Evolutionary conservation across 1,140 invertebrate species (phyloP), one percentile per base, ranked within the genome.

Genomic region (Archivesica marissinica): DNA sequence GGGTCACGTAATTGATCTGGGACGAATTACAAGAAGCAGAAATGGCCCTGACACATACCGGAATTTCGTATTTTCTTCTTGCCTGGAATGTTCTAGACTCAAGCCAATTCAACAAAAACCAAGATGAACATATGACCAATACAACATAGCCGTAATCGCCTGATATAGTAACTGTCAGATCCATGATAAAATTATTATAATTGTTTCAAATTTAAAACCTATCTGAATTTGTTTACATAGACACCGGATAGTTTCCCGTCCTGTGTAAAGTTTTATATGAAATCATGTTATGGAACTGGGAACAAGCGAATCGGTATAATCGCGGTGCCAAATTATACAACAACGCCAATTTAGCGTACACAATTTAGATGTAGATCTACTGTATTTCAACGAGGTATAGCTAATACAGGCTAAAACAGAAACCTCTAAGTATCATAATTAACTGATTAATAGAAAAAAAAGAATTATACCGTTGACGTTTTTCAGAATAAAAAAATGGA

Each of bases 101-200:
- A 1, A 82, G 52, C 79, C 79, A 82, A 38, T 82, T 82, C 4
- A 82, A 50, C 20, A 82, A 28, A 33, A 82, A 72, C 79, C 79
- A 82, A 25, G 79, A 41, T 4, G 79, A 74, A 44, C 79, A 74
- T 20, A 82, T 56, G 0, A 82, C 68, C 44, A 82, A 23, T 0
- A 82, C 74, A 0, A 82, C 79, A 44, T 39, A 82, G 15, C 79
- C 79, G 44, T 82, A 82, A 59, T 82, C 79, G 25, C 79, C 39
- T n/a, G 66, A 41, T n/a, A 82, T 56, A 41, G 59, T 80, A n/a
- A 80, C 23, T 1, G 41, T 66, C 11, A 80, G n/a, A 38, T 80
- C 77, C 77, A 80, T 80, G 4, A 1, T 80, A 15, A 41, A 33
- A 15, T 35, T 17, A 7, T 11, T 50, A 56, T 20, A n/a, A 56